Conservation (phyloP, 2,113 vertebrate species). For the Ibidorhyncha struthersii region DNA sequence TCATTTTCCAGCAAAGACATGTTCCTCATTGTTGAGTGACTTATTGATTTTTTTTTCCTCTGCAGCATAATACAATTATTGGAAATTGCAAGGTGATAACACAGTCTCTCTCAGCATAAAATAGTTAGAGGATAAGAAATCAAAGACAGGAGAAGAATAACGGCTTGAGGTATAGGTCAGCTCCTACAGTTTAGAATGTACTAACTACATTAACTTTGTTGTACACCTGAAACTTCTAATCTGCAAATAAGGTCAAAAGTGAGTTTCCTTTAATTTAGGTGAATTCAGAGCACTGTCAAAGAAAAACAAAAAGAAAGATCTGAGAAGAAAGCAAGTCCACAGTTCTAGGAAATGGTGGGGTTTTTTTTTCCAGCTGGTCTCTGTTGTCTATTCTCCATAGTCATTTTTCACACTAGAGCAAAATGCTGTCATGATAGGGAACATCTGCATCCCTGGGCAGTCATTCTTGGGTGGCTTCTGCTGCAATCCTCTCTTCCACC, state of each 20-base stretch:
- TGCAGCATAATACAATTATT: neutral
- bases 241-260: neutral
- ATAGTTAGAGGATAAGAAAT: neutral
- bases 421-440: neutral
- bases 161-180: neutral
- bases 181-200: neutral
- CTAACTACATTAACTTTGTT: neutral
- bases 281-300: neutral
- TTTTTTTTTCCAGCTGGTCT: neutral
- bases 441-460: neutral
- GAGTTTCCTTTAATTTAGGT: neutral
- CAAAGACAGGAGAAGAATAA: neutral
- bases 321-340: neutral
- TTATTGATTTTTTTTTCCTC: neutral
- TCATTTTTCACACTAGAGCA: neutral
- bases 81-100: neutral
- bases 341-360: neutral
- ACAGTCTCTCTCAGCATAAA: neutral
- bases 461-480: neutral
- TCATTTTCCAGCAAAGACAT: neutral
- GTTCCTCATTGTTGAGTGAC: neutral
- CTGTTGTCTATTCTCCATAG: neutral
- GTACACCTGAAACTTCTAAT: neutral
- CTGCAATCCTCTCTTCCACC: neutral
- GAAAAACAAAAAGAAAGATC: neutral